Conservation (phyloP, 35 echinoderm and acorn worm genomes). For the Hemicentrotus pulcherrimus region DNA sequence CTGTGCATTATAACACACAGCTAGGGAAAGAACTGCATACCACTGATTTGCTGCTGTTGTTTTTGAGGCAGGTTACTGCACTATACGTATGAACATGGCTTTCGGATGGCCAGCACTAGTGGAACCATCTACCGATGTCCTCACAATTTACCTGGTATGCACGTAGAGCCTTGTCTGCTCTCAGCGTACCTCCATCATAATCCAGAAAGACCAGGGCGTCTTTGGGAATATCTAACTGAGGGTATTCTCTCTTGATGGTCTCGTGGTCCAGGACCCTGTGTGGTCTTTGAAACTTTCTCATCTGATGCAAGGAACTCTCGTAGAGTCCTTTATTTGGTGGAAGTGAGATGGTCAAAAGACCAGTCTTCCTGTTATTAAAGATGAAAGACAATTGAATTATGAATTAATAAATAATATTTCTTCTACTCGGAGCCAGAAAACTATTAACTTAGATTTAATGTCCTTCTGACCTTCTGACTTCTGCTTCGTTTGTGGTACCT, state of each 20-base stretch:
- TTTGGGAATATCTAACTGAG: constrained; percentile 21
- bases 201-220: constrained; percentile 51
- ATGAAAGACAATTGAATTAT: neutral
- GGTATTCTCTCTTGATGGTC: constrained; percentile 35
- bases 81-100: too few species aligned
- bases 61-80: too few species aligned
- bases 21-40: too few species aligned
- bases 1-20: too few species aligned
- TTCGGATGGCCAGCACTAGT: too few species aligned
- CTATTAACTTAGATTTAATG: too few species aligned
- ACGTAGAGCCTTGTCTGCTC: constrained; percentile 58
- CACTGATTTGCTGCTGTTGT: too few species aligned
- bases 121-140: too few species aligned
- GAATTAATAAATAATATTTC: too few species aligned
- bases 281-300: constrained; percentile 14
- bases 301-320: neutral
- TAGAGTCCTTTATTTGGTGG: constrained; percentile 34
- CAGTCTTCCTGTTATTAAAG: constrained; percentile 31
- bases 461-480: too few species aligned
- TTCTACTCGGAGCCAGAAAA: too few species aligned
- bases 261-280: constrained; percentile 35
- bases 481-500: too few species aligned
- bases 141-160: constrained; percentile 60
- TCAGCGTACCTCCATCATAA: constrained; percentile 65
- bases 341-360: constrained; percentile 48